These are phyloP conservation scores for Hetaerina americana DNA, from an alignment of 1,140 invertebrate genomes.

Conservation along the genomic window DNA sequence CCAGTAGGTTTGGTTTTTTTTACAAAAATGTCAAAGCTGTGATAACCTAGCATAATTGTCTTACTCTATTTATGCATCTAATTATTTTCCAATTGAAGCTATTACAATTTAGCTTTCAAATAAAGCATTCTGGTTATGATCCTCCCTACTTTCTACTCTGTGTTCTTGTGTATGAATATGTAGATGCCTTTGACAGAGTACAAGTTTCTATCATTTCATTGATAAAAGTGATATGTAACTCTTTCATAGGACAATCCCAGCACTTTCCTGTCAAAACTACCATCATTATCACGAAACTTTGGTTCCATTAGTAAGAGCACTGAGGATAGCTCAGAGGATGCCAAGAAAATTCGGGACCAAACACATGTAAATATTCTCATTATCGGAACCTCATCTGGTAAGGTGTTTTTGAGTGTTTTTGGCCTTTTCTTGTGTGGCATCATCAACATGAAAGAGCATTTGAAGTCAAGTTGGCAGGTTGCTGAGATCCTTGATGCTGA, in stretches of 20 bases:
- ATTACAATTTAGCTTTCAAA: too few species aligned
- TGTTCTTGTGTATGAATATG: too few species aligned
- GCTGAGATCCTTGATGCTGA: constrained; percentile 34
- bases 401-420: constrained; percentile 64
- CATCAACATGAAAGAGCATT: constrained; percentile 39
- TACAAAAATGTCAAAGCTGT: too few species aligned
- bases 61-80: too few species aligned
- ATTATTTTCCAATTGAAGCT: too few species aligned
- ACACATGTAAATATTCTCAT: constrained; percentile 62
- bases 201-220: too few species aligned
- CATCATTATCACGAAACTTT: constrained; percentile 43
- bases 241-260: constrained; percentile 28
- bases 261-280: constrained; percentile 39
- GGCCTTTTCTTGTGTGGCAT: constrained; percentile 68
- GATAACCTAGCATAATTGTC: too few species aligned
- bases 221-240: too few species aligned
- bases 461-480: constrained; percentile 17
- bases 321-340: constrained; percentile 47
- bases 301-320: constrained; percentile 32
- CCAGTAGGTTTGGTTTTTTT: too few species aligned
- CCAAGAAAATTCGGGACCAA: constrained; percentile 47
- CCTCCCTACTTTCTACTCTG: too few species aligned
- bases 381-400: constrained; percentile 57
- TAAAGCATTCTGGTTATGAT: too few species aligned
- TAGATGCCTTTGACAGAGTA: too few species aligned